A percentile compares a stretch with the other conserved stretches of the same genome.
Conservation (phyloP, 2,888 invertebrate species). For the Slavum lentiscoides region DNA sequence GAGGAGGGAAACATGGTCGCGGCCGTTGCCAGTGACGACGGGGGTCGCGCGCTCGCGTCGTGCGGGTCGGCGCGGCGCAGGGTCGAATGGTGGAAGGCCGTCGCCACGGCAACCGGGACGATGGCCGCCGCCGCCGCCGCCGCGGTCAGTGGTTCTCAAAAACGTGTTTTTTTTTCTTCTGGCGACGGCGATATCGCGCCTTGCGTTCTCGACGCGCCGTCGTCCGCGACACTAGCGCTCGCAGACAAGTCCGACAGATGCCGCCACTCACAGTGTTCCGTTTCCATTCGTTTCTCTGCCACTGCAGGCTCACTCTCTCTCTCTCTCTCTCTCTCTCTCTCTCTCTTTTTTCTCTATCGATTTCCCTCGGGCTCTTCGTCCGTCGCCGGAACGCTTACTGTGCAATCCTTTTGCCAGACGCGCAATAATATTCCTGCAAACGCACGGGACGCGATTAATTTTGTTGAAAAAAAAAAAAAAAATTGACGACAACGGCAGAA, state of each 20-base stretch:
- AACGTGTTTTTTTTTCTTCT: too few relatives aligned
- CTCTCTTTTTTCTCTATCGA: too few relatives aligned
- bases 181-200: neutral
- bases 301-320: too few relatives aligned
- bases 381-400: neutral
- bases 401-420: too few relatives aligned
- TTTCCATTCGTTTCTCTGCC: too few relatives aligned
- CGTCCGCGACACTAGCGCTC: neutral
- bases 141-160: neutral
- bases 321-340: too few relatives aligned
- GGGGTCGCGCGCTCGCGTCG: neutral
- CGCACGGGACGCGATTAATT: too few relatives aligned
- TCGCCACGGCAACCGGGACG: slow-evolving; percentile 26
- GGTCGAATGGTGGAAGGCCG: neutral
- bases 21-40: slow-evolving; percentile 24
- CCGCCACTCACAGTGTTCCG: slow-evolving; percentile 9
- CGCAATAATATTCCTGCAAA: too few relatives aligned
- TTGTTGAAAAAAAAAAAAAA: too few relatives aligned
- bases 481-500: too few relatives aligned
- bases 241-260: slow-evolving; percentile 12
- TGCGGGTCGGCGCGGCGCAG: neutral
- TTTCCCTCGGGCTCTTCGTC: neutral
- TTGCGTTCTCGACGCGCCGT: neutral
- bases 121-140: slow-evolving; percentile 29
- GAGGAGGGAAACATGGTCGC: slow-evolving; percentile 14